Conservation (phyloP, 1,140 invertebrate genomes). For the Drosophila triauraria region DNA sequence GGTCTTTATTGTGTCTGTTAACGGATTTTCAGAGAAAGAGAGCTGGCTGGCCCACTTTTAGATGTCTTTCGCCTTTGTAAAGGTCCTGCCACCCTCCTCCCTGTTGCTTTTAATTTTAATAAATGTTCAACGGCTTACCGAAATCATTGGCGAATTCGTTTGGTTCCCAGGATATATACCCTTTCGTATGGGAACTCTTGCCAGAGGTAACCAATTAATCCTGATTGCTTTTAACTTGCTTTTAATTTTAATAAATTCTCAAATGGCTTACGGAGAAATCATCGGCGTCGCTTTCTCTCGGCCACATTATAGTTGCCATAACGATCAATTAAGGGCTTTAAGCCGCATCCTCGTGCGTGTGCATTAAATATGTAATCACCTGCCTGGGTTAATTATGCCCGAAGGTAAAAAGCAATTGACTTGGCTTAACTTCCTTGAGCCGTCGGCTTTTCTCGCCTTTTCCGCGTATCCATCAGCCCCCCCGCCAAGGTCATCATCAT, state of each 20-base stretch:
- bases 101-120: constrained; percentile 54
- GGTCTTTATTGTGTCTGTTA: constrained; percentile 63
- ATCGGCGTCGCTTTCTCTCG: constrained; percentile 7
- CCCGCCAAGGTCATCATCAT: constrained; percentile 5
- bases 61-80: constrained; percentile 2
- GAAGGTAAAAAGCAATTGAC: constrained; percentile 62
- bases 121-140: constrained; percentile 43
- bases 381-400: constrained; percentile 59
- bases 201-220: too few species aligned
- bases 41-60: constrained; percentile 24
- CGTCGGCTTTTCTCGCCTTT: constrained; percentile 22
- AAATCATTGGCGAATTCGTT: constrained; percentile 13
- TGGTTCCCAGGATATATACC: neutral
- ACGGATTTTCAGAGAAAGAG: constrained; percentile 50
- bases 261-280: constrained; percentile 34
- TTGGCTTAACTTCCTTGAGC: constrained; percentile 40
- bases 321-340: constrained; percentile 58
- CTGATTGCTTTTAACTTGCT: neutral
- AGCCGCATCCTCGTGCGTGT: constrained; percentile 34
- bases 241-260: constrained; percentile 45
- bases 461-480: neutral
- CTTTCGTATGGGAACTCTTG: neutral
- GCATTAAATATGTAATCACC: constrained; percentile 57
- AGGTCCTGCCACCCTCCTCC: constrained; percentile 4
- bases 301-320: constrained; percentile 40